Evolutionary conservation across 2,888 invertebrate genomes (phyloP), one percentile per base, ranked within the genome.

Genomic region (Hirtodrosophila cameraria): DNA sequence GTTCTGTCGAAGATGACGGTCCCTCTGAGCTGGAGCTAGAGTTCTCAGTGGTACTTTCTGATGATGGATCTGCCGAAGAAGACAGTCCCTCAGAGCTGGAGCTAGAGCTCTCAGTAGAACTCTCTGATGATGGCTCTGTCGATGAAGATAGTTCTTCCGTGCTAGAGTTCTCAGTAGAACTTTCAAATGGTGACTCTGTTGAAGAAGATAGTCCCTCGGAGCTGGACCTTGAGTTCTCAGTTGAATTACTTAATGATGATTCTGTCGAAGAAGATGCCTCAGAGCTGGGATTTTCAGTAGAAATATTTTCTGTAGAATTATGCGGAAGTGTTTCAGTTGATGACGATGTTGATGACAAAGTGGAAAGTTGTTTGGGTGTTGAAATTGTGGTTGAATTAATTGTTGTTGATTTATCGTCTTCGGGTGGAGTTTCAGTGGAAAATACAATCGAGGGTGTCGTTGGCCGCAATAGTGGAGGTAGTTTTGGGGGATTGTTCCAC

Each of bases 401-500:
- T 42, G 23, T 33, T 16, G 46, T 27, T 1, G 49, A 5, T 30
- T 0, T 13, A 1, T 8, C 8, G n/a, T 13, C 3, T 25, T 2
- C 4, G 25, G 7, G 12, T 5, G 15, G 23, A 41, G 41, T 7
- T 7, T 6, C 7, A 0, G 39, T n/a, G 11, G 25, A 25, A 2
- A 18, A 31, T 15, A 3, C 20, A 11, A 12, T 7, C 20, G 30
- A 3, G 12, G 11, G 20, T 27, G 53, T 11, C 6, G 6, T 33
- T 30, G 65, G 16, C n/a, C n/a, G n/a, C n/a, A n/a, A n/a, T n/a
- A 11, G 3, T 8, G 54, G 43, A 6, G 52, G 28, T 8, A 48
- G 42, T 4, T 42, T 42, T 5, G 58, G 38, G 1, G 42, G 41
- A 6, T 12, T 50, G 33, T 52, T 59, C 75, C 72, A 81, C 2